Evolutionary conservation across 2,113 vertebrate species (phyloP), one percentile per base, ranked within the genome.

Genomic region (Ameiurus melas): DNA sequence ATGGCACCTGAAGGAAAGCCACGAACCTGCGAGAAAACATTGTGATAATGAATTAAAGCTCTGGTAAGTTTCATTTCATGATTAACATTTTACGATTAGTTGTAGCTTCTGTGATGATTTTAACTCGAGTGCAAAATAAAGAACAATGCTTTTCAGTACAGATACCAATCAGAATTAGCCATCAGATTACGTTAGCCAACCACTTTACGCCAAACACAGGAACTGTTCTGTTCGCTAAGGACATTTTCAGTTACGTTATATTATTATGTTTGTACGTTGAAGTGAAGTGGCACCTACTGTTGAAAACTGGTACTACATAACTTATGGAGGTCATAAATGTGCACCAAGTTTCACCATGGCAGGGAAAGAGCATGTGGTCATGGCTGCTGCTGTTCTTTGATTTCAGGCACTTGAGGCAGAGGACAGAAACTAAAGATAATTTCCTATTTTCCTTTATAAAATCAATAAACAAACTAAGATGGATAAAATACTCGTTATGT

Each of bases 1-100:
- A 97, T 97, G 82, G 97, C 97, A 92, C 97, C 96, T 79, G 97
- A 96, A 90, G 96, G 96, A 86, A 99, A 95, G 88, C 97, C 96
- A 93, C 98, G 98, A 91, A 94, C 95, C 98, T 99, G 86, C 27
- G 30, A 66, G 27, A 55, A 27, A 82, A 22, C 5, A 16, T 27
- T 27, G 85, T 0, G 60, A 39, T 22, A n/a, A 66, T 4, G 1
- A 27, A 27, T 13, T 47, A 27, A 14, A 51, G 22, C 39, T 77
- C 22, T 16, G 19, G 17, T 73, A 1, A 10, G 36, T 7, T 73
- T 73, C 20, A 8, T 43, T 10, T 17, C 30, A 68, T 33, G 64
- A 58, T 19, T 60, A n/a, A 9, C 25, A n/a, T n/a, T 10, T 68
- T 68, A 68, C 66, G 16, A 17, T 16, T 30, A 33, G n/a, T 30